Evolutionary conservation across 2,113 vertebrate genomes (phyloP).

Genomic region (Ia io): DNA sequence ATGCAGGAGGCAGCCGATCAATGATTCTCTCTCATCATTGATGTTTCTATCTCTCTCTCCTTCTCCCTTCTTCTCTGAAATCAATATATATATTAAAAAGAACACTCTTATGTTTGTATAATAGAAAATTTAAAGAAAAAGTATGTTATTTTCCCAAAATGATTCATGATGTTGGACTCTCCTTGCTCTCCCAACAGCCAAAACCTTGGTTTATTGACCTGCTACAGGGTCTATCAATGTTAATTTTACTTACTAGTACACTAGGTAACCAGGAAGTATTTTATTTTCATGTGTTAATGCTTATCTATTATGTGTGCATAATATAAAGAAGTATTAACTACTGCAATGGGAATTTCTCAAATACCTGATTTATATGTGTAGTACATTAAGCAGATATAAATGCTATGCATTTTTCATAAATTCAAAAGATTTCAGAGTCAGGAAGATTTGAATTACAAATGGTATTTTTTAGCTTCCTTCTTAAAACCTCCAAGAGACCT

Average conservation of each 20-base stretch:
- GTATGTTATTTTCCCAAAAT: not conserved
- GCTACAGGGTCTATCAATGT: not conserved
- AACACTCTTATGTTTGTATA: not conserved
- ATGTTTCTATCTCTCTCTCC: too few species aligned
- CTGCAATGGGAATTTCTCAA: constrained; percentile 23
- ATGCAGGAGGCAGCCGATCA: too few species aligned
- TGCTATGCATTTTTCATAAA: constrained; percentile 61
- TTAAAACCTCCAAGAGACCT: constrained; percentile 39
- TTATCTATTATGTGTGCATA: not conserved
- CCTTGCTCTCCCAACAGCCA: not conserved
- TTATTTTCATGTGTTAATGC: constrained; percentile 29
- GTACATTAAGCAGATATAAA: constrained; percentile 56
- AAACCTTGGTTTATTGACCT: constrained; percentile 39
- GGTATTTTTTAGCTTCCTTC: constrained; percentile 40
- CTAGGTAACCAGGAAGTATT: not conserved
- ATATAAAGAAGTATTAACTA: constrained; percentile 11
- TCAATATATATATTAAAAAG: not conserved
- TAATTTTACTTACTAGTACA: not conserved
- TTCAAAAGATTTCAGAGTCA: constrained; percentile 51
- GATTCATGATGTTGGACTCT: constrained; percentile 35
- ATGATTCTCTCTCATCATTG: too few species aligned
- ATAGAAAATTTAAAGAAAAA: constrained; percentile 42
- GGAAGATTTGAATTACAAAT: constrained; percentile 62
- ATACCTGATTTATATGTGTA: constrained; percentile 44
- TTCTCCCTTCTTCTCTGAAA: too few species aligned